Base-by-base conservation (phyloP, 2,797 vertebrate species). In the Leptoclinus maculatus region DNA sequence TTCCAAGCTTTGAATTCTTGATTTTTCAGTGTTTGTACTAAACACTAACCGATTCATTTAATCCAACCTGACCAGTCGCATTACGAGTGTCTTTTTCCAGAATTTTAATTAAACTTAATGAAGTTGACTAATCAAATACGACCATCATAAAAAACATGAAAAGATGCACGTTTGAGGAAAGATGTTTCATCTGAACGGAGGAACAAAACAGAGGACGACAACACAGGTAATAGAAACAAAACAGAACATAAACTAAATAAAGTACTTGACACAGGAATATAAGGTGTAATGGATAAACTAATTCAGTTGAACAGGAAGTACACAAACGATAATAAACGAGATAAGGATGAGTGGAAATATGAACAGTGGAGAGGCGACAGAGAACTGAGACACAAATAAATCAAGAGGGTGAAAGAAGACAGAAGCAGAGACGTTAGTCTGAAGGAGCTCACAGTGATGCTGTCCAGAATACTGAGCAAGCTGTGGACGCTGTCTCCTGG, bases 401-500 rank as follows among this genome's bases (percentile, higher is more conserved):
- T 73, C n/a, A 51, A 51, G 39, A 74, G 34, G n/a, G 45, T 57
- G 63, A 64, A 67, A 34, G 51, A 78, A n/a, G 39, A 74, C 47
- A 70, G 36, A 57, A 62, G 23, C 25, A 49, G 3, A 21, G 23
- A 68, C 36, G 47, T 47, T 25, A 53, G 45, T 71, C 27, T 56
- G 29, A 75, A 43, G 7, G 17, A 6, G 92, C 97, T 96, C 91
- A 99, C 98, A 0, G 97, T 99, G 91, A 99, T 99, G 85, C 96
- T 95, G 41, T 99, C 98, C 19, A 99, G 94, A 87, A 99, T 98
- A 93, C 98, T 99, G 85, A 99, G 97, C 47, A 99, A 95, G 82
- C 98, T 99, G 93, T 99, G 98, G 56, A 99, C 96, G 0, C 97
- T 99, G 95, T 99, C 97, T 49, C 98, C 97, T 0, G 97, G 95